These are phyloP conservation scores for Rhysida immarginata DNA, from an alignment of 1,140 invertebrate species.

Conservation along the genomic window DNA sequence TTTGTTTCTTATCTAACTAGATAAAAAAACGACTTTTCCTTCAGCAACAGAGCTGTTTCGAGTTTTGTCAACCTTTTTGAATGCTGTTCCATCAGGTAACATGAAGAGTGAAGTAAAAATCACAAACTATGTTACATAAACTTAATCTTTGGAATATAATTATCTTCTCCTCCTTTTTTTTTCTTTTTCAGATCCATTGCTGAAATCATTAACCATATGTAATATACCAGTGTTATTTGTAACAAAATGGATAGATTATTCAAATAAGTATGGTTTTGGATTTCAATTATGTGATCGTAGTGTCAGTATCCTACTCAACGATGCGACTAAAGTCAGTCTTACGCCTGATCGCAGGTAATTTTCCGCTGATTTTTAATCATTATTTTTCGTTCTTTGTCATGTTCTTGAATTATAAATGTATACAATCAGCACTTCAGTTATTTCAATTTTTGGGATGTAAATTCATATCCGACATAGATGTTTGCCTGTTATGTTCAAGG, in stretches of 20 bases:
- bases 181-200: too few relatives aligned
- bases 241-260: constrained; percentile 96
- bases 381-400: too few relatives aligned
- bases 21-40: not conserved
- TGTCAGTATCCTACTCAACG: constrained; percentile 91
- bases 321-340: constrained; percentile 78
- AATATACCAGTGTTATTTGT: constrained; percentile 43
- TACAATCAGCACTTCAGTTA: too few relatives aligned
- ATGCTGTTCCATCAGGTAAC: not conserved
- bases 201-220: too few relatives aligned
- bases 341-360: constrained; percentile 67
- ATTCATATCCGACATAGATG: constrained; percentile 21
- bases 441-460: constrained; percentile 64
- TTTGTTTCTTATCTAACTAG: not conserved
- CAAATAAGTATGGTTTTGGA: constrained; percentile 95
- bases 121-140: too few relatives aligned
- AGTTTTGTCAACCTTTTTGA: not conserved
- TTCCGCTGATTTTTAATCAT: not conserved
- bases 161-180: too few relatives aligned
- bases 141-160: too few relatives aligned
- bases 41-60: not conserved
- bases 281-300: constrained; percentile 92
- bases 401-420: too few relatives aligned
- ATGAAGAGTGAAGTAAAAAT: too few relatives aligned
- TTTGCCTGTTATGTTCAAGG: too few relatives aligned